Base-by-base conservation (phyloP, 2,888 invertebrate genomes). In the Oscheius myriophilus region DNA sequence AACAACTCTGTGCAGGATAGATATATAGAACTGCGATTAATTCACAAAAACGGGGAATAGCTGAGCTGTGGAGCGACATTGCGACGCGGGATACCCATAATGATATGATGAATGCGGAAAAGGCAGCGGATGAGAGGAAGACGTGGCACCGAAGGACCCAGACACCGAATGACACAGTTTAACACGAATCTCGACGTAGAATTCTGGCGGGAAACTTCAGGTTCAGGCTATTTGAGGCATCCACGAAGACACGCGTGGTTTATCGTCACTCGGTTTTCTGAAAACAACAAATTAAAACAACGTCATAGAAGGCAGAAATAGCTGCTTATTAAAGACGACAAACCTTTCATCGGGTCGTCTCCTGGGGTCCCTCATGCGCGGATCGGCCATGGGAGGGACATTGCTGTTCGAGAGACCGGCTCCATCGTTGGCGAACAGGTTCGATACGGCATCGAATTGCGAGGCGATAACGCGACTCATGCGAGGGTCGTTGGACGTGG, bases 361-460 rank as follows among this genome's bases (percentile, higher is more conserved):
- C 21, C 63, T 33, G n/a, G 63, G 63, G 41, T 52, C 63, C 18
- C 45, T 33, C 39, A 54, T 53, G 9, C 61, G 59, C 14, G 67
- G 67, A 49, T 66, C 66, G 33, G 33, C 33, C 33, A 33, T 3
- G 4, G 33, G 33, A 33, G 33, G n/a, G n/a, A 16, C 59, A 12
- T n/a, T 41, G 41, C 9, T 39, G 26, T 23, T 52, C 39, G 25
- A 53, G 14, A 41, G 49, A n/a, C 41, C 52, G 14, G 41, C 46
- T 16, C 25, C 49, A 25, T 16, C 14, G n/a, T 21, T 21, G 16
- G 67, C 52, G 39, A 66, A 53, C 25, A 70, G 53, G 9, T 46
- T 66, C 6, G 73, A 69, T 41, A 71, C 68, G 0, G 78, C 78
- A 45, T 78, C 78, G 58, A 78, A 78, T 53, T 71, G 74, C 12